These are phyloP conservation scores for Pseudotriccus pelzelni DNA, from an alignment of 2,797 vertebrate species.

Conservation along the genomic window DNA sequence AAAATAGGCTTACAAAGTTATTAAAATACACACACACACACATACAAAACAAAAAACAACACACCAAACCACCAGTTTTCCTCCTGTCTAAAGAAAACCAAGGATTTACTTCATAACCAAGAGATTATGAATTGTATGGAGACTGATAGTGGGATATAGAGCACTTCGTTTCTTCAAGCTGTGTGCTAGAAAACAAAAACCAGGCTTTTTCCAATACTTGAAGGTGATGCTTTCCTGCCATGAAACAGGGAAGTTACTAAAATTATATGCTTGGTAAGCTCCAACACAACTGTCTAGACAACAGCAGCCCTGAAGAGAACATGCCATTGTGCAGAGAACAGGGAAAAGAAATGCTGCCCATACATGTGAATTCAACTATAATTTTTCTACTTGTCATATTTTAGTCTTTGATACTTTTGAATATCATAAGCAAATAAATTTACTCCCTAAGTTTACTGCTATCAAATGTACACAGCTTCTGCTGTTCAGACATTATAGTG, in stretches of 20 bases:
- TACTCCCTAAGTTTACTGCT: background rate
- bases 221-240: background rate
- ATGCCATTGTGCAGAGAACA: background rate
- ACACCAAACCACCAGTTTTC: background rate
- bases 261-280: background rate
- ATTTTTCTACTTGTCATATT: background rate
- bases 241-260: background rate
- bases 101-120: background rate
- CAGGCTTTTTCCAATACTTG: background rate
- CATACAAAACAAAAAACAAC: too few relatives aligned
- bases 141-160: background rate
- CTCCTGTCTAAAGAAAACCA: background rate
- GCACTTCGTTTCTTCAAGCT: background rate
- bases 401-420: background rate
- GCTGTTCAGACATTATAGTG: background rate
- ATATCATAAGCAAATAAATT: background rate
- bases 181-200: background rate
- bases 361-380: background rate
- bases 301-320: background rate
- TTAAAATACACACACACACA: too few relatives aligned
- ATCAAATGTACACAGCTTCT: background rate
- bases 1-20: background rate
- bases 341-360: background rate
- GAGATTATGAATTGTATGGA: background rate
- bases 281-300: background rate